phyloP scores from a whole-genome alignment of 2,113 vertebrate species.

The Paradoxurus hermaphroditus region DNA sequence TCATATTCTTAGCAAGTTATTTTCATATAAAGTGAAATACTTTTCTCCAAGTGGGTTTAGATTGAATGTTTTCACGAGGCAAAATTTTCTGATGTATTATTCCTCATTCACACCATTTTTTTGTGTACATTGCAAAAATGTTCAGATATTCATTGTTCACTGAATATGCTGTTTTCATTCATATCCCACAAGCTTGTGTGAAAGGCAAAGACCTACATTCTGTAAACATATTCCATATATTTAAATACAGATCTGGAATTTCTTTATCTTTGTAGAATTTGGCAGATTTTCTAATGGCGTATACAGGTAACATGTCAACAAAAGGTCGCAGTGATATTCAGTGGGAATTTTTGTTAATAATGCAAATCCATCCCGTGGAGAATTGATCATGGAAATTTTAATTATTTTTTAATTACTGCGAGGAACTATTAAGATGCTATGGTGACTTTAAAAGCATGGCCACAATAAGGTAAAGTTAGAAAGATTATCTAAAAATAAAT shows the following conservation, averaged over 20 bases:
- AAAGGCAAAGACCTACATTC: background rate
- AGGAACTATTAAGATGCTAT: background rate
- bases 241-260: background rate
- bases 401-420: background rate
- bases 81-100: background rate
- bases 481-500: background rate
- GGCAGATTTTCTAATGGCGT: background rate
- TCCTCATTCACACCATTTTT: background rate
- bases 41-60: background rate
- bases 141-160: background rate
- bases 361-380: background rate
- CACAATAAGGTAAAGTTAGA: background rate
- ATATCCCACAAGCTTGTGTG: background rate
- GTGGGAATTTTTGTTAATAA: background rate
- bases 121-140: background rate
- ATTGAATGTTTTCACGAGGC: background rate
- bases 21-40: background rate
- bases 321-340: background rate
- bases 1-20: background rate
- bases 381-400: background rate
- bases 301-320: background rate
- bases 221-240: background rate
- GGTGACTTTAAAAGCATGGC: background rate
- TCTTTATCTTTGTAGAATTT: background rate
- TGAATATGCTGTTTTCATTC: background rate